Evolutionary conservation across 2,797 vertebrate species (phyloP).

Genomic region (Trichosurus vulpecula): DNA sequence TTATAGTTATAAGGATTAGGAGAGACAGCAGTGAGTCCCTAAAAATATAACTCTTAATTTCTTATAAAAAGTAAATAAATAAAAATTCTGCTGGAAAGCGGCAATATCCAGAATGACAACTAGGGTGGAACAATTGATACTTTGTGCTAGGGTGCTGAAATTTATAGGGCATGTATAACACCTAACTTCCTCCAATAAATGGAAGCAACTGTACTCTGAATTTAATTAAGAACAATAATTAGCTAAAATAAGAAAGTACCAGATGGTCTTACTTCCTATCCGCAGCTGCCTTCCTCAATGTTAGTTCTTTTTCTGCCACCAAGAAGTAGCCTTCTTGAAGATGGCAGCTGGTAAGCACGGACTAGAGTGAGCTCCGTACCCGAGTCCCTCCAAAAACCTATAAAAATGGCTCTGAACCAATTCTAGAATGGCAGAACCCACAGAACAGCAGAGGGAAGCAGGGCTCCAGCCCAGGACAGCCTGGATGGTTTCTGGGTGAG

Average conservation of each 20-base stretch:
- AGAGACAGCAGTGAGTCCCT: neutral
- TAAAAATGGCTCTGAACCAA: too few relatives aligned
- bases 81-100: neutral
- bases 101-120: neutral
- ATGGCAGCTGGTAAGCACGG: too few relatives aligned
- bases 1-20: neutral
- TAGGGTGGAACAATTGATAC: neutral
- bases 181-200: neutral
- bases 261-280: neutral
- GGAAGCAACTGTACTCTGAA: neutral
- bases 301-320: neutral
- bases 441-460: too few relatives aligned
- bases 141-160: neutral
- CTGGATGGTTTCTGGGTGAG: too few relatives aligned
- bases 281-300: neutral
- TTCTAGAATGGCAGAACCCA: too few relatives aligned
- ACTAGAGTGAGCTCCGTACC: too few relatives aligned
- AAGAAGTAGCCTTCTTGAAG: neutral
- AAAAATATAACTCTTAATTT: neutral
- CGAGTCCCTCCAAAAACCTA: too few relatives aligned
- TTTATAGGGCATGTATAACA: neutral
- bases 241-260: neutral
- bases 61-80: neutral
- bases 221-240: neutral
- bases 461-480: too few relatives aligned